Conservation (phyloP, 2,113 vertebrate species). For the Piprites chloris region DNA sequence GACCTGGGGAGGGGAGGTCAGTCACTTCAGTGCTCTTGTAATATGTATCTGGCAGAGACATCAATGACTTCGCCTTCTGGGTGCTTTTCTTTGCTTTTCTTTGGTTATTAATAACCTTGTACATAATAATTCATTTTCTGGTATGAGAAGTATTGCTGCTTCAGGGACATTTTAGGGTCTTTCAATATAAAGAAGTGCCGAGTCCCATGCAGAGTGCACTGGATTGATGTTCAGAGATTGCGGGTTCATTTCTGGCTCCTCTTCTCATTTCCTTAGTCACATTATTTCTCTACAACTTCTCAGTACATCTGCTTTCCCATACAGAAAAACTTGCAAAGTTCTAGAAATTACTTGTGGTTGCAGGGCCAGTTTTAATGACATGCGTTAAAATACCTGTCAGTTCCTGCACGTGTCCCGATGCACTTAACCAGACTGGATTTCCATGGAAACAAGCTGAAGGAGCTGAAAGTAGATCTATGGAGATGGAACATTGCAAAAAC, state of each 20-base stretch:
- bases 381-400: not conserved
- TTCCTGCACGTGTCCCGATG: not conserved
- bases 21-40: rapidly evolving
- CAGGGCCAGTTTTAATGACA: not conserved
- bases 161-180: not conserved
- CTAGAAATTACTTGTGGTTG: not conserved
- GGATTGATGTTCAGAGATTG: not conserved
- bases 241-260: not conserved
- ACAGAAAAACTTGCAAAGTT: not conserved
- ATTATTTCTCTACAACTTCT: not conserved
- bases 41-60: rapidly evolving
- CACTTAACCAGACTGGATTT: not conserved
- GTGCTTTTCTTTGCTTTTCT: not conserved
- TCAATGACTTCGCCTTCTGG: not conserved
- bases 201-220: not conserved
- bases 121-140: not conserved
- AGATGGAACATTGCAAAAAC: not conserved
- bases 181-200: not conserved
- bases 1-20: rapidly evolving
- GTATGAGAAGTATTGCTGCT: not conserved
- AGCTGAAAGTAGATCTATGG: not conserved
- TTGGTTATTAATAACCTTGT: not conserved
- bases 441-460: not conserved
- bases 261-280: not conserved
- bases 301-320: not conserved